A percentile compares a stretch with the other conserved stretches of the same genome.
Evolutionary conservation across 2,888 invertebrate genomes (phyloP).

Genomic region (Drosophila neotestacea): DNA sequence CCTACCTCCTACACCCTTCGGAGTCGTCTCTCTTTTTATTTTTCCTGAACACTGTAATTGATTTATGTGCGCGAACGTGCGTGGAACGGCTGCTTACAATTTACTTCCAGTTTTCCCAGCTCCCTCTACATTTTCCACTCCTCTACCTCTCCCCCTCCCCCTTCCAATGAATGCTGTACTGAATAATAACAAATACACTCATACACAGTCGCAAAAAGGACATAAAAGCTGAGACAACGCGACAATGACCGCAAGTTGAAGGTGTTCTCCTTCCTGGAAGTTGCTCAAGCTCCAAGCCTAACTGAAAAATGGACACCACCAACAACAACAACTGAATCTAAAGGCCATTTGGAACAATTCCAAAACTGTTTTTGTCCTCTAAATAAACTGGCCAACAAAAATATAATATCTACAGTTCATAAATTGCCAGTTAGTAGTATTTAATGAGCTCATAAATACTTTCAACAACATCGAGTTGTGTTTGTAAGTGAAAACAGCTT

Average conservation of each 20-base stretch:
- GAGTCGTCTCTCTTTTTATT: slow-evolving; percentile 11
- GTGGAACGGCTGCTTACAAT: slow-evolving; percentile 69
- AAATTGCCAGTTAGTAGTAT: slow-evolving; percentile 24
- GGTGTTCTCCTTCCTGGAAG: slow-evolving; percentile 18
- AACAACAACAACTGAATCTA: slow-evolving; percentile 1
- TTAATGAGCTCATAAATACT: slow-evolving; percentile 28
- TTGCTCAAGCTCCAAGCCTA: slow-evolving; percentile 12
- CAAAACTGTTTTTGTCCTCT: slow-evolving; percentile 9
- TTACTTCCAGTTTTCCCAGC: slow-evolving; percentile 13
- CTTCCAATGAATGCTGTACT: neutral
- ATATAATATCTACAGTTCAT: slow-evolving; percentile 21
- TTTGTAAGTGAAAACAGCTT: slow-evolving; percentile 14
- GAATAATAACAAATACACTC: slow-evolving; percentile 9
- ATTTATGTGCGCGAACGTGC: slow-evolving; percentile 76
- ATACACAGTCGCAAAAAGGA: slow-evolving; percentile 1
- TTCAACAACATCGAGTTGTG: neutral
- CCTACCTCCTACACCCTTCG: neutral
- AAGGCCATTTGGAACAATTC: slow-evolving; percentile 17
- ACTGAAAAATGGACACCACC: slow-evolving; percentile 12
- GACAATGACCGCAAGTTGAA: slow-evolving; percentile 35
- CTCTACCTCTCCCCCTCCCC: neutral
- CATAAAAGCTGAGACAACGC: slow-evolving; percentile 21
- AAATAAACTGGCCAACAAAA: slow-evolving; percentile 16
- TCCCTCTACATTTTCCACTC: neutral
- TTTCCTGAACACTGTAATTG: slow-evolving; percentile 68